phyloP scores from a whole-genome alignment of 2,888 invertebrate species.

The Stegophylla sp. region DNA sequence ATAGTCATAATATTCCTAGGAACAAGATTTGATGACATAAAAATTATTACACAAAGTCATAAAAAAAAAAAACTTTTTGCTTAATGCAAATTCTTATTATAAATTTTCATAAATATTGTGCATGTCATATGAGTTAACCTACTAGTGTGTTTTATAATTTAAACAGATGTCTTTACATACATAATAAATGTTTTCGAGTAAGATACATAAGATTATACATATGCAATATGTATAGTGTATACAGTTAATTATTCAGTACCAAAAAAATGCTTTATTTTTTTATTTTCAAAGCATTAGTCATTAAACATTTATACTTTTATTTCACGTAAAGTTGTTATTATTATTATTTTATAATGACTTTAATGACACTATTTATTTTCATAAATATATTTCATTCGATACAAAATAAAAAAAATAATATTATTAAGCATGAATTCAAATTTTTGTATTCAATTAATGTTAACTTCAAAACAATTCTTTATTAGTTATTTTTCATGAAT shows the following conservation, averaged over 20 bases:
- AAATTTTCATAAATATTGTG: background rate
- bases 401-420: too few species aligned
- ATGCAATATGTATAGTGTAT: background rate
- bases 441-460: too few species aligned
- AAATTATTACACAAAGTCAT: too few species aligned
- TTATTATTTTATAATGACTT: too few species aligned
- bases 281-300: background rate
- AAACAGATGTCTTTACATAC: background rate
- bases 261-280: background rate
- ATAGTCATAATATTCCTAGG: too few species aligned
- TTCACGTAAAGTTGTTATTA: conserved; percentile 7
- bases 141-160: background rate
- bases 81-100: background rate
- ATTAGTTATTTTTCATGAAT: too few species aligned
- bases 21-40: too few species aligned
- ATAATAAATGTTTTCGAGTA: background rate
- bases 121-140: background rate
- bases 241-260: conserved; percentile 10
- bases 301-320: conserved; percentile 16
- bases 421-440: too few species aligned
- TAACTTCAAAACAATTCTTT: too few species aligned
- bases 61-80: background rate
- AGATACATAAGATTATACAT: background rate
- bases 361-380: background rate
- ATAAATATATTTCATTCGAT: background rate